Evolutionary conservation across 2,797 vertebrate genomes (phyloP).

Genomic region (Naso thynnoides): DNA sequence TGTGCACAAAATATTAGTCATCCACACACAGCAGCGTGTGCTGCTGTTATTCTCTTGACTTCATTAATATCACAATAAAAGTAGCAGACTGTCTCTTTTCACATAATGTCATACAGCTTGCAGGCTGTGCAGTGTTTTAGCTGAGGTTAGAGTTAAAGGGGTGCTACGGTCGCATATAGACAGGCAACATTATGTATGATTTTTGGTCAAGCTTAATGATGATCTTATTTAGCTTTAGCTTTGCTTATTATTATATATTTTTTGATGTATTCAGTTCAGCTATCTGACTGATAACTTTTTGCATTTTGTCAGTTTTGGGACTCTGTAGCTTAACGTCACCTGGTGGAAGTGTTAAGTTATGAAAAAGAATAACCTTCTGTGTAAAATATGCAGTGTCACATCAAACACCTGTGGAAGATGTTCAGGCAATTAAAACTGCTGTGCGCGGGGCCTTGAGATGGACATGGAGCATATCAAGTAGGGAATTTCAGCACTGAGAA

Average conservation of each 20-base stretch:
- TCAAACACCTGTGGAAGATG: slow-evolving; percentile 69
- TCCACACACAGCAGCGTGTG: background rate
- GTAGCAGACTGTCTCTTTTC: no score
- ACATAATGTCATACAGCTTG: background rate
- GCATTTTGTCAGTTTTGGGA: slow-evolving; percentile 1
- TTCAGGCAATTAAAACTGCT: slow-evolving; percentile 41
- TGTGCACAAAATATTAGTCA: background rate
- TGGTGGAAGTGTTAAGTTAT: slow-evolving; percentile 39
- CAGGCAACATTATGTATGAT: background rate
- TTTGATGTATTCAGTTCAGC: background rate
- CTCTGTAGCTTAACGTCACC: slow-evolving; percentile 1
- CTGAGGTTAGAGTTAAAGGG: background rate
- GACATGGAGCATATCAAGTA: slow-evolving; percentile 34
- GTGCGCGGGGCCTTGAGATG: slow-evolving; percentile 17
- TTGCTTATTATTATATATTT: background rate
- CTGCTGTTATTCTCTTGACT: no score
- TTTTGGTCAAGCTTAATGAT: background rate
- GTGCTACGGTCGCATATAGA: background rate
- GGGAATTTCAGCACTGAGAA: slow-evolving; percentile 56
- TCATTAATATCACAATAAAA: no score
- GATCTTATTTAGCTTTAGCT: background rate
- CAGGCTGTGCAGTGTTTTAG: slow-evolving; percentile 2
- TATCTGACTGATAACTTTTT: background rate
- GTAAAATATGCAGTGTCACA: slow-evolving; percentile 29
- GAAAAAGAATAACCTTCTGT: slow-evolving; percentile 46